Evolutionary conservation across 1,140 invertebrate species (phyloP), one percentile per base, ranked within the genome.

Genomic region (Sipha flava): DNA sequence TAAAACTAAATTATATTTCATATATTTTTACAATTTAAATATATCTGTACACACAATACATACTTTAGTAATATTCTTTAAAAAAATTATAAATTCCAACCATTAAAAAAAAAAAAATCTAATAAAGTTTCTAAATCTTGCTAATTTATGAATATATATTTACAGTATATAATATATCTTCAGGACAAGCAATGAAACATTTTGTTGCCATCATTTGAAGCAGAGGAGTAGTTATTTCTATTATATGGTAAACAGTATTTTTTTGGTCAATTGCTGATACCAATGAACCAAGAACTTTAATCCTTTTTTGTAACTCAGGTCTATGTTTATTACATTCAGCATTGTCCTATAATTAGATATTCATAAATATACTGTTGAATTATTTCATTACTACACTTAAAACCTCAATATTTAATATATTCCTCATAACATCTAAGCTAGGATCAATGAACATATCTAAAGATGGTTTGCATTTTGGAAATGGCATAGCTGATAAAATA

Each of bases 181-280:
- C 73, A 18, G 37, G 52, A 54, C 52, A 77, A 77, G 49, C 37
- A 59, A 59, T 59, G 3, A 77, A 77, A 59, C 54, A 77, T n/a
- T 77, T 77, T 4, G 26, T 10, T 16, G 52, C 73, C 3, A 57
- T 40, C 14, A 43, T 37, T 12, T 77, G 73, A 18, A 77, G 73
- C 5, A 77, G 45, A 57, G 52, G 52, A 43, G 52, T 59, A 57
- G 21, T 77, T 5, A 18, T 59, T 59, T 77, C 52, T 43, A 77
- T 59, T 9, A 77, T 77, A 29, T 77, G 23, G 14, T 77, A 77
- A 3, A 77, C 16, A 29, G 52, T 37, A 77, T 29, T 18, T 29
- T 77, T 59, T 16, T 59, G 34, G 40, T 77, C 52, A 26, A 77
- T 77, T 43, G 73, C 73, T 57, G 73, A 77, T 57, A 77, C 73